A percentile compares a stretch with the other conserved stretches of the same genome.
phyloP scores from a whole-genome alignment of 2,888 invertebrate species.

The Drymonia ruficornis region DNA sequence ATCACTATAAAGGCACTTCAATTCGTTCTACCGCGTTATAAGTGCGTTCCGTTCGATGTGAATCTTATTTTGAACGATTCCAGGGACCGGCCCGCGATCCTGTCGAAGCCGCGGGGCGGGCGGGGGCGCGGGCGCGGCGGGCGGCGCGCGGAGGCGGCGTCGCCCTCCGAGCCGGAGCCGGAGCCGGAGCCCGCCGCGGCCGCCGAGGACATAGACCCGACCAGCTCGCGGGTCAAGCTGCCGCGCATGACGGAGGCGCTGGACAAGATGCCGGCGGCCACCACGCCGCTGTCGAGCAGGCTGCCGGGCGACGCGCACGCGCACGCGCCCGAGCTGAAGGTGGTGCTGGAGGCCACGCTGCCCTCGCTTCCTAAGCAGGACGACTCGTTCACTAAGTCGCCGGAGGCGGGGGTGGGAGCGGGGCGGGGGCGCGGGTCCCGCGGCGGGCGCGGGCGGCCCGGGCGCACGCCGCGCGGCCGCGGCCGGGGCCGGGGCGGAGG shows the following conservation, averaged over 20 bases:
- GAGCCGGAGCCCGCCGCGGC: conserved; percentile 30
- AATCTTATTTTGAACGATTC: too few relatives aligned
- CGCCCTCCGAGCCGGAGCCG: conserved; percentile 32
- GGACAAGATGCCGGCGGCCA: conserved; percentile 68
- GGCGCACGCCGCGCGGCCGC: conserved; percentile 54
- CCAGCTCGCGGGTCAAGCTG: conserved; percentile 74
- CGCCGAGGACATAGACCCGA: conserved; percentile 65
- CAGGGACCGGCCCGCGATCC: conserved; percentile 72
- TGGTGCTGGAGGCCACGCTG: conserved; percentile 35
- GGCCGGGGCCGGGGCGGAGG: conserved; percentile 75
- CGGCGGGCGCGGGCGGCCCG: conserved; percentile 48
- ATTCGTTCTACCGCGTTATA: too few relatives aligned
- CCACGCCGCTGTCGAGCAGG: conserved; percentile 67
- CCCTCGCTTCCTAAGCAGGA: conserved; percentile 42
- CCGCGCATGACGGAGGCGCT: conserved; percentile 79
- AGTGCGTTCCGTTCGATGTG: too few relatives aligned
- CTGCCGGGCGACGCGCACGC: conserved; percentile 50
- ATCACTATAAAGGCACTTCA: too few relatives aligned
- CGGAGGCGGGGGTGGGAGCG: conserved; percentile 39
- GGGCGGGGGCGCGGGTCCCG: conserved; percentile 43
- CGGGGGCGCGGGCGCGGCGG: conserved; percentile 50
- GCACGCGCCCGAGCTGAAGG: conserved; percentile 48
- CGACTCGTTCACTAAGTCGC: conserved; percentile 58
- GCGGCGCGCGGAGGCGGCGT: conserved; percentile 61
- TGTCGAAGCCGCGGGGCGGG: conserved; percentile 66